Evolutionary conservation across 2,797 vertebrate species (phyloP), one percentile per base, ranked within the genome.

Genomic region (Thalassophryne amazonica): DNA sequence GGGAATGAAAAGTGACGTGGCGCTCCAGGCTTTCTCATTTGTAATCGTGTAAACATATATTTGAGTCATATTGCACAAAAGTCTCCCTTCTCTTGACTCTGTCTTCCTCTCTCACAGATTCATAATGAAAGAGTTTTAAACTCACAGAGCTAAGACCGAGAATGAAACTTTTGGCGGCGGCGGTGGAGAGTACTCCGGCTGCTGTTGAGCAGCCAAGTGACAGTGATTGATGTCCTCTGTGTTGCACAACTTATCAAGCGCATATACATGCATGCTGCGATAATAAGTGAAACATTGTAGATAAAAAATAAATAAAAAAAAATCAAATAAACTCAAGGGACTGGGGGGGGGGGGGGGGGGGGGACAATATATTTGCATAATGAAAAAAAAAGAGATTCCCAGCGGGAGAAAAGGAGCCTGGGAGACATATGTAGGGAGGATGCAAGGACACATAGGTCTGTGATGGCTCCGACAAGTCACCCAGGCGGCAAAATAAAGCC

Each of bases 221-320:
- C 91, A 90, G 87, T 90, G 91, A 92, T 90, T 89, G 91, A 92
- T 92, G 83, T 81, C 70, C 86, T 83, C 66, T 78, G 60, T 69
- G 66, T 80, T 77, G 59, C 16, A 13, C 74, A 69, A 88, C 86
- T 83, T 80, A 84, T 81, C 76, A 69, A 60, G 54, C 31, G 22
- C 59, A 59, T 18, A 70, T 64, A 69, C 4, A 24, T 12, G 60
- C 6, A 58, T 40, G 48, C 19, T 14, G 41, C 40, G 63, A 81
- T 63, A 80, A 86, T 85, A 81, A 81, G 75, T 60, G 45, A 80
- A 83, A 86, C 74, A 71, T 70, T 66, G 38, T 58, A 69, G 73
- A 76, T 45, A 53, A 84, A 74, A 84, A 85, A 90, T 80, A 83
- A 83, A 74, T 84, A 85, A 90, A 80, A 83, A 83, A 73, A 69